Evolutionary conservation across 1,140 invertebrate species (phyloP), one percentile per base, ranked within the genome.

Genomic region (Ips nitidus): DNA sequence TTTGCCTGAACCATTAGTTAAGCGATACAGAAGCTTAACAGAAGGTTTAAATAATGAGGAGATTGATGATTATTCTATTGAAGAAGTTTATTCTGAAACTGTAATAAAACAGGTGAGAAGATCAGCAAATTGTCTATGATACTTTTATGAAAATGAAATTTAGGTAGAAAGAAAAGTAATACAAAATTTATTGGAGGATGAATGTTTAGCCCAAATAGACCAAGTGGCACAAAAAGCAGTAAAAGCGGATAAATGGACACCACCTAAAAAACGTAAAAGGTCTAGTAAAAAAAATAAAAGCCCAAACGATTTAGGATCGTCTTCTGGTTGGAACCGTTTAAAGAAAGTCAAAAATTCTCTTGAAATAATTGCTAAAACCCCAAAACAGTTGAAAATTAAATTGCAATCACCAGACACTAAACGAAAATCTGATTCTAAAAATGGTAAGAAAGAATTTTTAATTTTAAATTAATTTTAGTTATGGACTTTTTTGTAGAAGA

Each of bases 161-260:
- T 43, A 69, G 65, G 52, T 41, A 4, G 68, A 66, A 67, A 56
- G 52, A 64, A 70, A 73, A 62, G 40, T 67, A 6, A 36, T 70
- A 4, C 68, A 70, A 47, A 55, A 76, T 40, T 58, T 74, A 36
- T 69, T 75, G 4, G 75, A 76, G 52, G 71, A 74, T 52, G 67
- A 75, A 55, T 75, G 70, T 66, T 66, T 76, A 41, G 58, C 71
- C 52, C 68, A 71, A 47, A 56, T 75, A 5, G 75, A 76, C 22
- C 59, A 66, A 58, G 62, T 65, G 6, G 69, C 69, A 37, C 3
- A 69, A 66, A 2, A 66, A 53, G 47, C 36, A 41, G 39, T 71
- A 38, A 38, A 41, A 36, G 39, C 36, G 53, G 8, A n/a, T 45
- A 55, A 71, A 55, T 40, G n/a, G 37, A 42, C 45, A 8, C 45